A percentile compares a stretch with the other conserved stretches of the same genome.
Conservation (phyloP, 23 tunicate species). For the Trididemnum nubilum region DNA sequence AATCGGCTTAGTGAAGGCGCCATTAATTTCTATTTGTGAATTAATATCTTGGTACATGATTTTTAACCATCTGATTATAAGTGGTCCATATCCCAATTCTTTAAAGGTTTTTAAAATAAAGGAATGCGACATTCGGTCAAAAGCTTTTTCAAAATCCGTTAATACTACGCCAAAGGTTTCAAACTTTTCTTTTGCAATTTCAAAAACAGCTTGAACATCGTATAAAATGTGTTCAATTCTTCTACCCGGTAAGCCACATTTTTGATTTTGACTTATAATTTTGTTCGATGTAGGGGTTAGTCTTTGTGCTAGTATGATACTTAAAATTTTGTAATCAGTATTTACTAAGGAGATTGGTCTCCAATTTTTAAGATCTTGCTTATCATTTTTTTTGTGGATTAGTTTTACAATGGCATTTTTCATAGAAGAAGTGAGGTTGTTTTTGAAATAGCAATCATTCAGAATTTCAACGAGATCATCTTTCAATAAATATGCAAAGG, state of each 20-base stretch:
- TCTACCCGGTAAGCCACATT: neutral
- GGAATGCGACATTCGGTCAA: constrained; percentile 7
- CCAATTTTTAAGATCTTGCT: constrained; percentile 26
- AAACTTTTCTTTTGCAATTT: neutral
- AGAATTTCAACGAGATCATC: too few relatives aligned
- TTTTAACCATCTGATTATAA: neutral
- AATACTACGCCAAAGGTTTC: neutral
- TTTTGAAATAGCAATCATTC: too few relatives aligned
- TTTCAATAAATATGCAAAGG: too few relatives aligned
- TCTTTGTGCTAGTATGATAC: neutral
- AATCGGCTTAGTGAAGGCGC: neutral
- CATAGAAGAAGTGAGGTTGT: too few relatives aligned
- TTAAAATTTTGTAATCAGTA: constrained; percentile 38
- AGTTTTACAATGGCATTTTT: too few relatives aligned
- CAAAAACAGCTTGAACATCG: neutral
- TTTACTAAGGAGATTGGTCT: constrained; percentile 44
- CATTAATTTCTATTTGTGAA: constrained; percentile 28
- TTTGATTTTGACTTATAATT: neutral
- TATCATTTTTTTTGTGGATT: constrained; percentile 10
- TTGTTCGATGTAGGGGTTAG: neutral
- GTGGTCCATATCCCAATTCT: neutral
- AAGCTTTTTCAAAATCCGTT: constrained; percentile 31
- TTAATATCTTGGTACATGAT: neutral
- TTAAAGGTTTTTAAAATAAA: constrained; percentile 5
- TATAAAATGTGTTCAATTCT: neutral